Evolutionary conservation across 1,140 invertebrate species (phyloP).

Genomic region (Wasmannia auropunctata): DNA sequence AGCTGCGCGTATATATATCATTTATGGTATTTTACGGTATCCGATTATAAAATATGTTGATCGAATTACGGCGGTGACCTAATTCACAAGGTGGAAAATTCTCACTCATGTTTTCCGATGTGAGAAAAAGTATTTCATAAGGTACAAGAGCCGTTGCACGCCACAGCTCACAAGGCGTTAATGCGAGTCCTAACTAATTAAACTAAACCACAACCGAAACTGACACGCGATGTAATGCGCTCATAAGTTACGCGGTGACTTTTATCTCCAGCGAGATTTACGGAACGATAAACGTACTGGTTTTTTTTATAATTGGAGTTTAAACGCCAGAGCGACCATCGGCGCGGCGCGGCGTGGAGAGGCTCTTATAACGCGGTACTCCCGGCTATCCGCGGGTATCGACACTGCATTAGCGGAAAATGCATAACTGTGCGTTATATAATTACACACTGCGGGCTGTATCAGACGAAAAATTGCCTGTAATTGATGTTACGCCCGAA

Average conservation of each 20-base stretch:
- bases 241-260: not conserved
- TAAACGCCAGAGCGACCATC: not conserved
- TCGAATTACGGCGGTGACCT: not conserved
- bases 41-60: not conserved
- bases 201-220: conserved; percentile 32
- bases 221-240: not conserved
- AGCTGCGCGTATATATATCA: not conserved
- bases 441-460: conserved; percentile 49
- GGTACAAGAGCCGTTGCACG: not conserved
- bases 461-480: conserved; percentile 68
- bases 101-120: conserved; percentile 37
- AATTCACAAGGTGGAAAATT: conserved; percentile 35
- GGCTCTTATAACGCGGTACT: not conserved
- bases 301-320: not conserved
- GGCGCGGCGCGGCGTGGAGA: not conserved
- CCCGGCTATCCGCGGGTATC: not conserved
- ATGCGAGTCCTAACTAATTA: conserved; percentile 15
- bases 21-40: no score
- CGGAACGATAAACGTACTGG: not conserved
- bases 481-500: conserved; percentile 51
- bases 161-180: not conserved
- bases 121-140: conserved; percentile 44
- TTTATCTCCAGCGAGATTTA: conserved; percentile 16
- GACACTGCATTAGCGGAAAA: conserved; percentile 28
- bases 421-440: conserved; percentile 65